Base-by-base conservation (phyloP, 2,888 invertebrate species). In the Pyrrhosoma nymphula region DNA sequence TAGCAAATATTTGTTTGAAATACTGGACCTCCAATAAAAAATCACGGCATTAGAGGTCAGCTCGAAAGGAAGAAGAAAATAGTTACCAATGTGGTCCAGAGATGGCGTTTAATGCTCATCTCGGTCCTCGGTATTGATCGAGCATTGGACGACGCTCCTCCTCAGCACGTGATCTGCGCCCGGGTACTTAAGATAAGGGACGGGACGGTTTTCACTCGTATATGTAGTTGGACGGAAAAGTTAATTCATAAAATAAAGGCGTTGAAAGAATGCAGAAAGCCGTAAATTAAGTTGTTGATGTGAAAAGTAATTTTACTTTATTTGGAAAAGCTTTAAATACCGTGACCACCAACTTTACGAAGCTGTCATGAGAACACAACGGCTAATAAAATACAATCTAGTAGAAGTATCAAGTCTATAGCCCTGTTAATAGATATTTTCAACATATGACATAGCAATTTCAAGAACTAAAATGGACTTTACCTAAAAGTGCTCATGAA, bases 181-280 rank as follows among this genome's bases (percentile, higher is more conserved):
- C 82, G 82, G 82, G 82, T 82, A 82, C 82, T 82, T 35, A 35
- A 82, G 82, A 82, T 82, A 82, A 82, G 82, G 82, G 82, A 82
- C 82, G 6, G 82, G 18, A 82, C 6, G 35, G 82, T 35, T 82
- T 82, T 35, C 23, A 82, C 35, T 14, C 82, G 35, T 26, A 16
- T 16, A 12, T 14, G 82, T 82, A 35, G 82, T 30, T 16, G 82
- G 35, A 82, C 82, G 30, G 69, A 82, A 82, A 82, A 82, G 30
- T 82, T 82, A 18, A 69, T 30, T 82, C 6, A 82, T 82, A 6
- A 35, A 35, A 35, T 30, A 18, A 30, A 16, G 14, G n/a, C 82
- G 30, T 35, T 30, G 18, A 16, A 1, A 35, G n/a, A n/a, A 12
- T 6, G 12, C n/a, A 20, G 16, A 82, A 82, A 14, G 30, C 12